A percentile compares a stretch with the other conserved stretches of the same genome.
phyloP scores from a whole-genome alignment of 2,888 invertebrate species.

The Selenia dentaria region DNA sequence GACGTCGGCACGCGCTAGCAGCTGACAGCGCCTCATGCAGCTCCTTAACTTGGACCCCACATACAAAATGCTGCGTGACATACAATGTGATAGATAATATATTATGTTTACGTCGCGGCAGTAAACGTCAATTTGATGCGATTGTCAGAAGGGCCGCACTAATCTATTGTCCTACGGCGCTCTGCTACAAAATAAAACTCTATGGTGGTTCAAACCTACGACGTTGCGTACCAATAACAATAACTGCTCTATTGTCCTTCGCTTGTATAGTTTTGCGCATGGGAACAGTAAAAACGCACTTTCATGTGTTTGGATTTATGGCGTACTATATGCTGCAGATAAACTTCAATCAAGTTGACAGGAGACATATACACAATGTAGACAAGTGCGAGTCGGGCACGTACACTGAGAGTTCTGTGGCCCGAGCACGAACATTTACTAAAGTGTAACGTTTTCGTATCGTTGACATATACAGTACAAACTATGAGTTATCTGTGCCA shows the following conservation, averaged over 20 bases:
- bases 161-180: constrained; percentile 6
- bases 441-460: no score
- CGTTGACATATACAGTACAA: no score
- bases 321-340: no score
- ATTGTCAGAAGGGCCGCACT: constrained; percentile 33
- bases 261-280: neutral
- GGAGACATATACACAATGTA: no score
- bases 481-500: no score
- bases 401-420: no score
- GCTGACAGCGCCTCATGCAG: no score
- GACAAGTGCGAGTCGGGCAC: no score
- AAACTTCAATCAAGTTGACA: no score
- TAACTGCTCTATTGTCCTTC: constrained; percentile 1
- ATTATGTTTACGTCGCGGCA: constrained; percentile 55
- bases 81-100: constrained; percentile 52
- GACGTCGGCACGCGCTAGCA: no score
- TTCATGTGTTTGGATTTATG: neutral
- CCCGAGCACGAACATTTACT: no score
- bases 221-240: neutral
- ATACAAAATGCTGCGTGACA: constrained; percentile 32
- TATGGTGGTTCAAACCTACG: neutral
- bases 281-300: neutral
- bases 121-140: constrained; percentile 61
- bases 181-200: neutral
- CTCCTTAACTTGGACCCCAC: constrained; percentile 12